Evolutionary conservation across 37 sponge, comb jelly and placozoan genomes (phyloP), one percentile per base, ranked within the genome.

Genomic region (Aphrocallistes beatrix): DNA sequence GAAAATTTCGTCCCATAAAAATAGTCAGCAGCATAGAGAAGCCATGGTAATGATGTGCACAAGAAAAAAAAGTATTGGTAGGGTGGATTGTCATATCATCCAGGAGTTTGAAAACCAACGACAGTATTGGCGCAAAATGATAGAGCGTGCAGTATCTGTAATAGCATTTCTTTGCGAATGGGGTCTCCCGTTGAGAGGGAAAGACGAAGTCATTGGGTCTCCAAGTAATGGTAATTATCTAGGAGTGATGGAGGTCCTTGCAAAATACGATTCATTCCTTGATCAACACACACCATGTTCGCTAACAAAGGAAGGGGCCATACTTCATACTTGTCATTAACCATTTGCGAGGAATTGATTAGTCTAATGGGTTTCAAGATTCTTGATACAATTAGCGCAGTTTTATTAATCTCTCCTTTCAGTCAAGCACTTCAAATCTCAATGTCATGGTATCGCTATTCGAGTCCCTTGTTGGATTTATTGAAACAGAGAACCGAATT

Each of bases 391-490:
- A 60, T 60, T 60, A 60, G 10, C 75, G 1, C n/a, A n/a, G n/a
- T n/a, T n/a, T n/a, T n/a, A 60, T 30, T 60, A 60, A 60, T 60
- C 75, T 60, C 75, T 60, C 75, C 75, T 13, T 60, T 60, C 75
- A 60, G 75, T 60, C 75, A 60, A 60, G 75, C 75, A 60, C 75
- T 60, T 19, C n/a, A 60, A 60, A 60, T 60, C 75, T 60, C 75
- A 60, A 60, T 60, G 75, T 60, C 75, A 60, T 60, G 75, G 75
- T 60, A 60, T 60, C 75, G 75, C 34, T 60, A 60, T 30, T 60
- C 75, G 75, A 60, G 75, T 60, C 75, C 75, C 75, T 60, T 60
- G 75, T 60, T 60, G 75, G 75, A 60, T 60, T 60, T 60, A 60
- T 60, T 60, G 75, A 60, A 60, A 60, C 75, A 32, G 75, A 60